Evolutionary conservation across 2,113 vertebrate genomes (phyloP).

Genomic region (Talpa occidentalis): DNA sequence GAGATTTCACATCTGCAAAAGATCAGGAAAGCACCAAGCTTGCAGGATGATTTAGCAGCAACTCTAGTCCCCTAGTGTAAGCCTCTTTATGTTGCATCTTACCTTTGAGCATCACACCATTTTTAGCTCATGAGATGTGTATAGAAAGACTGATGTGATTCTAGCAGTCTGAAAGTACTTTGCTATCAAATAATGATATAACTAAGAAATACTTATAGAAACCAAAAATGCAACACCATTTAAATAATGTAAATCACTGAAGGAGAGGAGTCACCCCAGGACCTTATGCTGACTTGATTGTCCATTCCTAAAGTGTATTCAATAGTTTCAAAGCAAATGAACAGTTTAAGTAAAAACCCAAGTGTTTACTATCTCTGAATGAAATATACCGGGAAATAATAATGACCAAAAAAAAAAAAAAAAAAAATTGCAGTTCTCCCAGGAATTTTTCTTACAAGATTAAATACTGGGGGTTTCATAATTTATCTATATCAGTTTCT

Average conservation of each 20-base stretch:
- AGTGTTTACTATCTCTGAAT: neutral
- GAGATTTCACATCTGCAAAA: neutral
- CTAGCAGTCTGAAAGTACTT: neutral
- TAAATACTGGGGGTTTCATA: neutral
- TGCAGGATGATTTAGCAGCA: neutral
- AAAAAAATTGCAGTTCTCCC: neutral
- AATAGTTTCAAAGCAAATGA: neutral
- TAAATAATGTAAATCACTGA: neutral
- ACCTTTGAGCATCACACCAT: neutral
- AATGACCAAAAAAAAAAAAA: neutral
- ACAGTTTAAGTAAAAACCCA: neutral
- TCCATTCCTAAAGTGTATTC: neutral
- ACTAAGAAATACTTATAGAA: slow-evolving; percentile 6
- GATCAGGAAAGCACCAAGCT: neutral
- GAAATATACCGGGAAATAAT: neutral
- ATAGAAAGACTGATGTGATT: neutral
- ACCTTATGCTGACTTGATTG: neutral
- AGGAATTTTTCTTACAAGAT: slow-evolving; percentile 25
- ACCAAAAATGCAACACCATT: neutral
- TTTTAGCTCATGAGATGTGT: neutral
- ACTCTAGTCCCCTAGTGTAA: neutral
- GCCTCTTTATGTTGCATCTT: neutral
- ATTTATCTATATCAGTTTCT: neutral
- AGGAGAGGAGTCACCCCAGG: neutral
- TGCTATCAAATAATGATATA: neutral